These are phyloP conservation scores for Megaleporinus macrocephalus DNA, from an alignment of 2,113 vertebrate species.

Conservation along the genomic window DNA sequence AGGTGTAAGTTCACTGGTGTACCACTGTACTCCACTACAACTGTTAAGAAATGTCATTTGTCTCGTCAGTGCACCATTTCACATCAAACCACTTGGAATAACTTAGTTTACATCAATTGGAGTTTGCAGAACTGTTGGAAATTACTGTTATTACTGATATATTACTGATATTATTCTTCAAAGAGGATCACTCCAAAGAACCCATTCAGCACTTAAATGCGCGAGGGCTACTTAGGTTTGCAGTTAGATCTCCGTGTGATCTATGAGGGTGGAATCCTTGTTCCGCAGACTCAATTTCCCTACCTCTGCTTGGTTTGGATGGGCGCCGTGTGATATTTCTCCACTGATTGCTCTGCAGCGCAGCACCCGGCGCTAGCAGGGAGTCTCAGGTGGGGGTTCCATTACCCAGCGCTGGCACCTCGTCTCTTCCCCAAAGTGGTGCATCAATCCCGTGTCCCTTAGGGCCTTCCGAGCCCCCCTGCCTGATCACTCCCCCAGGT, in stretches of 20 bases:
- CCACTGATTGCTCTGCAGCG: slow-evolving; percentile 46
- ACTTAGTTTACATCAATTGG: too few species aligned
- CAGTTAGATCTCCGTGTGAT: neutral
- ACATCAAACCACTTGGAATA: too few species aligned
- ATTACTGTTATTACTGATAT: too few species aligned
- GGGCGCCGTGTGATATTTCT: slow-evolving; percentile 43
- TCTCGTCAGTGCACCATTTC: too few species aligned
- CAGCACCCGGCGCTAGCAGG: slow-evolving; percentile 30
- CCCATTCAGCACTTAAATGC: too few species aligned
- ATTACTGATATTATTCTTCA: too few species aligned
- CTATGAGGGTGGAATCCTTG: neutral
- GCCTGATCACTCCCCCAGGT: slow-evolving; percentile 33
- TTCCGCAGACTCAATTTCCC: neutral
- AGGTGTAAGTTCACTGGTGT: too few species aligned
- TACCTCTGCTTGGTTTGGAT: slow-evolving; percentile 20
- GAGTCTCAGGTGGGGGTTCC: slow-evolving; percentile 46
- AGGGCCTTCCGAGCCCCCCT: slow-evolving; percentile 4
- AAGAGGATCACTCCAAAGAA: too few species aligned
- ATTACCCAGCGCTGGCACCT: slow-evolving; percentile 46
- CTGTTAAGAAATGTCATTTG: too few species aligned
- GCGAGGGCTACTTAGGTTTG: neutral
- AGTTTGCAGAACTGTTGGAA: too few species aligned
- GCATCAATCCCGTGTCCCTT: slow-evolving; percentile 47
- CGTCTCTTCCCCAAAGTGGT: slow-evolving; percentile 36
- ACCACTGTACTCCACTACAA: too few species aligned